Evolutionary conservation across 2,797 vertebrate species (phyloP).

Genomic region (Tapirus indicus): DNA sequence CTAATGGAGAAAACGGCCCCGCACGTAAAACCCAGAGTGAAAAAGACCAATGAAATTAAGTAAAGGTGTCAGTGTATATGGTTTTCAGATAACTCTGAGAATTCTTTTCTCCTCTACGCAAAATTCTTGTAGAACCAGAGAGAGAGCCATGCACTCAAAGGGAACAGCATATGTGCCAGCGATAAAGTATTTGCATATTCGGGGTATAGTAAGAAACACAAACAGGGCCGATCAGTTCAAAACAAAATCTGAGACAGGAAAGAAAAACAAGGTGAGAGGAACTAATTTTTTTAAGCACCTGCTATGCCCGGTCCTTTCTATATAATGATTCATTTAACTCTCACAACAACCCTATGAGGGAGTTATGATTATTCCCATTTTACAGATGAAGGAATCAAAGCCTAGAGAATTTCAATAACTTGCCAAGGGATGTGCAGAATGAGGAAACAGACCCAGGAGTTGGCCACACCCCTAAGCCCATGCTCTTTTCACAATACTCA

Average conservation of each 20-base stretch:
- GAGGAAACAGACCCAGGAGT: not conserved
- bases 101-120: not conserved
- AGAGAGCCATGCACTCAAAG: not conserved
- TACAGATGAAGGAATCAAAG: not conserved
- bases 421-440: not conserved
- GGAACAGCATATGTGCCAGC: not conserved
- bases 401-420: not conserved
- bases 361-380: not conserved
- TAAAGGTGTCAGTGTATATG: not conserved
- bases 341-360: not conserved
- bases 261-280: not conserved
- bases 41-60: conserved; percentile 40
- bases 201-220: not conserved
- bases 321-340: not conserved
- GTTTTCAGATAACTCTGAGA: not conserved
- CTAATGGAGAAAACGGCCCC: conserved; percentile 32
- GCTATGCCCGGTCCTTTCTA: not conserved
- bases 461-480: not conserved
- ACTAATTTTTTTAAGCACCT: not conserved
- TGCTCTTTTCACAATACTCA: not conserved
- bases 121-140: not conserved
- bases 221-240: not conserved
- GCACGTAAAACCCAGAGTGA: conserved; percentile 2
- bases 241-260: not conserved
- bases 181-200: not conserved